These are phyloP conservation scores for Novumbra hubbsi DNA, from an alignment of 2,797 vertebrate species.

Conservation along the genomic window DNA sequence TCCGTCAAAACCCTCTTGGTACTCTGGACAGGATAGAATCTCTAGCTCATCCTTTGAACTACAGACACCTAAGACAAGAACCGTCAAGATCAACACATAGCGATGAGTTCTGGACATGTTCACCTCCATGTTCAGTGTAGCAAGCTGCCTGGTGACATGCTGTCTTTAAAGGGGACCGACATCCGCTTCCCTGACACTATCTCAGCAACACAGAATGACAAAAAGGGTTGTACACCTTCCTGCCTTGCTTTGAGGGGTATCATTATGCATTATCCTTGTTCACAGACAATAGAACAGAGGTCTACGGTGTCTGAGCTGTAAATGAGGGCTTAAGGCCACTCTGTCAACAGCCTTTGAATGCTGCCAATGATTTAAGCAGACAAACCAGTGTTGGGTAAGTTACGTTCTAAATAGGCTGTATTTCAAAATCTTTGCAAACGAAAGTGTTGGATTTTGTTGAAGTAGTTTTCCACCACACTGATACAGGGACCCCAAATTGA, in stretches of 20 bases:
- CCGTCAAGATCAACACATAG: conserved; percentile 42
- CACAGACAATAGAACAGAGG: conserved; percentile 7
- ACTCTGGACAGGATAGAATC: conserved; percentile 62
- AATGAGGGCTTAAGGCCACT: neutral
- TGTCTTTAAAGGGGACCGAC: conserved; percentile 53
- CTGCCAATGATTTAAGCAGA: neutral
- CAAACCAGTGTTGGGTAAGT: neutral
- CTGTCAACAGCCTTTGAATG: neutral
- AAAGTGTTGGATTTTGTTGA: too few species aligned
- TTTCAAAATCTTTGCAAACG: too few species aligned
- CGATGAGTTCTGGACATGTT: conserved; percentile 60
- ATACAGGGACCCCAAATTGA: too few species aligned
- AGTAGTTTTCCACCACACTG: too few species aligned
- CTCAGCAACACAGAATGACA: conserved; percentile 25
- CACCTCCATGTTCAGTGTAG: conserved; percentile 17
- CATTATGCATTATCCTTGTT: conserved; percentile 33
- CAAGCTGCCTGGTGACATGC: conserved; percentile 11
- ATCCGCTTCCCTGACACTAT: conserved; percentile 21
- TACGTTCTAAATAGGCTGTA: neutral
- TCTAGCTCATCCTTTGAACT: conserved; percentile 30
- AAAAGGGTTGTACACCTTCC: conserved; percentile 33
- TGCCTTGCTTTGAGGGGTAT: conserved; percentile 38
- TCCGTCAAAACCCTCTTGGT: conserved; percentile 72
- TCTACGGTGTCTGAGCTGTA: neutral
- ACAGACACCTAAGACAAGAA: conserved; percentile 26